Percentiles rank a stretch among this genome's conserved stretches.
These are phyloP conservation scores for Schizopygopsis malacanthus DNA, from an alignment of 2,797 vertebrate species.

Conservation along the genomic window DNA sequence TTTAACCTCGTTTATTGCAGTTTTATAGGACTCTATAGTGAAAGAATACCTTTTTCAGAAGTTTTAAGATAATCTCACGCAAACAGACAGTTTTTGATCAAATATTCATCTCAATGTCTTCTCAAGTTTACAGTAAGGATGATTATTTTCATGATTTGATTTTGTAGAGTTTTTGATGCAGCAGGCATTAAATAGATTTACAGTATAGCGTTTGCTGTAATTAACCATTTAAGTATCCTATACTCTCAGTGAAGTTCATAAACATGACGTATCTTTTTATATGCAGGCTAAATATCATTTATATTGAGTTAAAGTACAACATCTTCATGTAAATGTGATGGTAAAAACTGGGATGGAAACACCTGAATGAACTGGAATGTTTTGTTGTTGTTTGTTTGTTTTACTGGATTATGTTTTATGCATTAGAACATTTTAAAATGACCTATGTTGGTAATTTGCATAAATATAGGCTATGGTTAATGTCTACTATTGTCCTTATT, in stretches of 20 bases:
- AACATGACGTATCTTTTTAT: not conserved
- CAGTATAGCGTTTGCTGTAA: not conserved
- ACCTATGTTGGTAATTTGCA: not conserved
- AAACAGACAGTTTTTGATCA: not conserved
- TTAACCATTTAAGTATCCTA: not conserved
- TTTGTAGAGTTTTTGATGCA: not conserved
- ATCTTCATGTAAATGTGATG: not conserved
- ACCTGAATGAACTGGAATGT: constrained; percentile 2
- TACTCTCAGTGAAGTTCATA: not conserved
- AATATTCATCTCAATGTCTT: not conserved
- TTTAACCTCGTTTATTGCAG: not conserved
- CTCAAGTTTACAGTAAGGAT: not conserved
- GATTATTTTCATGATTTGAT: not conserved
- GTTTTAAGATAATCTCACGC: not conserved
- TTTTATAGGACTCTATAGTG: not conserved
- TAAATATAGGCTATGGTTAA: not conserved
- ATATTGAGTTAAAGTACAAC: not conserved
- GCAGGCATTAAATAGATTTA: not conserved
- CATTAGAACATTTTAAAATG: not conserved
- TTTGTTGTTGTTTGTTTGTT: not conserved
- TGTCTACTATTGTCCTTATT: not conserved
- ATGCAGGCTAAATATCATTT: not conserved
- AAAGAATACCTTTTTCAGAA: not conserved
- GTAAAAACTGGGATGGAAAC: not conserved
- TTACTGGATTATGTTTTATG: not conserved